Evolutionary conservation across 2,797 vertebrate genomes (phyloP).

Genomic region (Helostoma temminkii): DNA sequence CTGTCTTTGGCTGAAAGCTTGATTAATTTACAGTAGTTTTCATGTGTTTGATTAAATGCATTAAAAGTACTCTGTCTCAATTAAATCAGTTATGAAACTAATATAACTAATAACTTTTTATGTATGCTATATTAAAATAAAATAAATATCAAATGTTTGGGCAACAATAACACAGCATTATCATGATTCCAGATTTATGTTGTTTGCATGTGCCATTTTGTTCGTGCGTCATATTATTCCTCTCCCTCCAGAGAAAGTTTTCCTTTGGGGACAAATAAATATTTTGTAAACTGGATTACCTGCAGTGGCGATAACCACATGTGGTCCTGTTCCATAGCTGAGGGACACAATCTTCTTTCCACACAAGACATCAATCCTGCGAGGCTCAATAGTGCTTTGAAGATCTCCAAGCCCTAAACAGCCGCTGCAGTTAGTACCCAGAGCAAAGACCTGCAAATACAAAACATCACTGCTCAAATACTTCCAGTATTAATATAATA

Average conservation of each 20-base stretch:
- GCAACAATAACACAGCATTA: not conserved
- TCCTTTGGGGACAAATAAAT: constrained; percentile 30
- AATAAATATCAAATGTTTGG: not conserved
- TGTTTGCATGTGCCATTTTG: constrained; percentile 8
- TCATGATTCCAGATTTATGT: not conserved
- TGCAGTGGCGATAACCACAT: constrained; percentile 93
- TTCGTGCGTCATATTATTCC: constrained; percentile 23
- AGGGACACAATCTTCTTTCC: constrained; percentile 96
- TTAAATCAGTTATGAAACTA: no score
- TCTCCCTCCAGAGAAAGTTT: constrained; percentile 11
- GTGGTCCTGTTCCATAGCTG: constrained; percentile 97
- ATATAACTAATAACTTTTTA: no score
- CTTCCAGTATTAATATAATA: not conserved
- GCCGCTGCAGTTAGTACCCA: constrained; percentile 97
- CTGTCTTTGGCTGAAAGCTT: no score
- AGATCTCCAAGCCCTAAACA: constrained; percentile 95
- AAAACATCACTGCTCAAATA: constrained; percentile 32
- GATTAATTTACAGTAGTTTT: no score
- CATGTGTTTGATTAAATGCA: not conserved
- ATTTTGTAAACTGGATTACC: constrained; percentile 81
- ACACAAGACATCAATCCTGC: constrained; percentile 90
- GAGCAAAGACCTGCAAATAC: constrained; percentile 90
- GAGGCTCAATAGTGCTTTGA: constrained; percentile 94
- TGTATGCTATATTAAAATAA: no score
- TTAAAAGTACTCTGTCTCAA: not conserved